These are phyloP conservation scores for Drosophila kikkawai DNA, from an alignment of 1,140 invertebrate species.

Conservation along the genomic window DNA sequence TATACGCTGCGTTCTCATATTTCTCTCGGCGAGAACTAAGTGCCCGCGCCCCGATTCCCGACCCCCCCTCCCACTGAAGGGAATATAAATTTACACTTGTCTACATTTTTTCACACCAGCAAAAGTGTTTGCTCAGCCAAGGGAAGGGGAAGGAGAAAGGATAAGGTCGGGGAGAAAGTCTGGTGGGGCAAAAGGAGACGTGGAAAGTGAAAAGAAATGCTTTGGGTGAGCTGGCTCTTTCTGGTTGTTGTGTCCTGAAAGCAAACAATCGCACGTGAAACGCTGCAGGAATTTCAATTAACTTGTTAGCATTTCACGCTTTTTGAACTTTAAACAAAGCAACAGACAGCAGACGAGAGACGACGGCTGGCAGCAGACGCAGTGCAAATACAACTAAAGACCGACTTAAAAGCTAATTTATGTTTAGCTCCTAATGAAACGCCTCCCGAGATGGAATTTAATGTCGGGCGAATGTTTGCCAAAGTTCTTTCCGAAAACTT, in stretches of 20 bases:
- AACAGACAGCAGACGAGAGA: constrained; percentile 18
- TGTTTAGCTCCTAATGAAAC: constrained; percentile 50
- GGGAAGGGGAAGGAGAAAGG: not conserved
- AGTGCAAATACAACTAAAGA: constrained; percentile 30
- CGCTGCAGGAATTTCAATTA: constrained; percentile 68
- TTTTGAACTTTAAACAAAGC: constrained; percentile 50
- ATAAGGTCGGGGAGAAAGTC: constrained; percentile 1
- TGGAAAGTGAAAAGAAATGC: constrained; percentile 32
- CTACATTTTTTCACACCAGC: constrained; percentile 58
- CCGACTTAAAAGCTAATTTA: constrained; percentile 50
- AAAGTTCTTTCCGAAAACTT: constrained; percentile 26
- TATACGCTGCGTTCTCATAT: constrained; percentile 30
- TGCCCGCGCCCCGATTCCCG: constrained; percentile 7
- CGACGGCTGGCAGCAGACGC: not conserved
- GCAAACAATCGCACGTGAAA: constrained; percentile 64
- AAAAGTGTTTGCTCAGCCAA: constrained; percentile 51
- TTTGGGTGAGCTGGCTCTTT: constrained; percentile 15
- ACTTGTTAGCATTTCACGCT: constrained; percentile 52
- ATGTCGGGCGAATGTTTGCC: constrained; percentile 32
- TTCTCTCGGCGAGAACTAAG: constrained; percentile 32
- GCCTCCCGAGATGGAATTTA: constrained; percentile 31
- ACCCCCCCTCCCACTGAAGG: constrained; percentile 1
- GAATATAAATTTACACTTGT: constrained; percentile 64
- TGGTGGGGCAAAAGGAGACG: constrained; percentile 1
- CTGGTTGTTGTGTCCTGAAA: constrained; percentile 32